A percentile compares a stretch with the other conserved stretches of the same genome.
phyloP scores from a whole-genome alignment of 2,797 vertebrate species.

The Salmo trutta region DNA sequence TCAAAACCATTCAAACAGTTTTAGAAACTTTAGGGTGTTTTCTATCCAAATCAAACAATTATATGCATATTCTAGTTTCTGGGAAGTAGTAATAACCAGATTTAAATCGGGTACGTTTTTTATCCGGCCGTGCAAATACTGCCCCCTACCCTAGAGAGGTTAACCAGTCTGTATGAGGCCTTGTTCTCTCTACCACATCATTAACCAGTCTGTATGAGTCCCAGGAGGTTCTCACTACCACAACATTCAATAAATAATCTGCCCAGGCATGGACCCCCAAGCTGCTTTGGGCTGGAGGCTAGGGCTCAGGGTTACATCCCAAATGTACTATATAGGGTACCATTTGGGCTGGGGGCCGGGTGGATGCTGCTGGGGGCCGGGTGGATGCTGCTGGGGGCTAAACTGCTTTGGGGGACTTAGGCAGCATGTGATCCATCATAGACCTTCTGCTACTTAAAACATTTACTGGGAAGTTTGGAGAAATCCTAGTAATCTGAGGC shows the following conservation, averaged over 20 bases:
- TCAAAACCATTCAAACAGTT: no score
- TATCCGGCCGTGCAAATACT: no score
- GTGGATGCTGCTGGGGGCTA: slow-evolving; percentile 43
- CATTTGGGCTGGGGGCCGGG: background rate
- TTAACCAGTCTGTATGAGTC: no score
- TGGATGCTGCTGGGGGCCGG: background rate
- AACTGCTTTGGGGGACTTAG: slow-evolving; percentile 70
- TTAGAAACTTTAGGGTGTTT: no score
- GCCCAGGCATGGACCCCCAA: slow-evolving; percentile 51
- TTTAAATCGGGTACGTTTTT: no score
- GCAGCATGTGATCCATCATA: slow-evolving; percentile 66
- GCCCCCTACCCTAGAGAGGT: no score
- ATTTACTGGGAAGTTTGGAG: slow-evolving; percentile 2
- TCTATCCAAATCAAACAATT: no score
- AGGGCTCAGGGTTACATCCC: background rate
- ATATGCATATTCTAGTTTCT: no score
- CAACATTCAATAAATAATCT: slow-evolving; percentile 49
- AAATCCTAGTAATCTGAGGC: background rate
- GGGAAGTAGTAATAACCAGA: no score
- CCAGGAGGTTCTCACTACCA: no score
- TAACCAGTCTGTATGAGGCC: no score
- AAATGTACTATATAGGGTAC: background rate
- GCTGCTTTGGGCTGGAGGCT: slow-evolving; percentile 49
- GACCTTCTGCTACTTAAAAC: slow-evolving; percentile 26
- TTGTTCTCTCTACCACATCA: no score